Base-by-base conservation (phyloP, 2,888 invertebrate genomes). In the Caenorhabditis uteleia region DNA sequence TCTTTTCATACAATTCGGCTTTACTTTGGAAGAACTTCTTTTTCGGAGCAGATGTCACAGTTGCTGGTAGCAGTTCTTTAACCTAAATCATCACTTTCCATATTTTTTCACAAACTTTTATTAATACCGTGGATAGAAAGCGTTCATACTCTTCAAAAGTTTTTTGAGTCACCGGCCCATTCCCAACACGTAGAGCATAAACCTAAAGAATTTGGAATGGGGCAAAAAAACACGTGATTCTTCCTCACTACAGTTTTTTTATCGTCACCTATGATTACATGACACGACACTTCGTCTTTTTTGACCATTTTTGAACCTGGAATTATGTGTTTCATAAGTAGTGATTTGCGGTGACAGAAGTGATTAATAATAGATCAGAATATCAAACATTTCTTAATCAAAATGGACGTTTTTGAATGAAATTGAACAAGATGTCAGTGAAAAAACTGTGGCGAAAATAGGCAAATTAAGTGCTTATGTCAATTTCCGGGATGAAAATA, bases 121-220 rank as follows among this genome's bases (percentile, higher is more conserved):
- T 14, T 21, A 56, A 31, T 27, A 66, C 66, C 44, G 59, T 57
- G 1, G 57, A 64, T 38, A 75, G 78, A 16, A 80, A 65, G 16
- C 59, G 57, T 25, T 80, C 79, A 33, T 73, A 78, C 18, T 80
- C 79, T 12, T 70, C 59, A 46, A 76, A 78, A 10, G 56, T 47
- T 47, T 70, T 72, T 40, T 75, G 74, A 40, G 70, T 66, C 20
- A 58, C 49, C n/a, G 67, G 59, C 1, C 71, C 70, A 42, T 50
- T 64, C 7, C 70, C 73, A n/a, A 77, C 40, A 10, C 68, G 65
- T 1, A 74, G 39, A 10, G 59, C 68, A 44, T 74, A 74, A 5
- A 65, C 69, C 76, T 76, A 38, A 25, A 70, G n/a, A 8, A 21
- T 46, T 55, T 4, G 8, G 7, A 20, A 4, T 20, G 16, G 21